Evolutionary conservation across 2,888 invertebrate genomes (phyloP).

Genomic region (Drosophila longiperda): DNA sequence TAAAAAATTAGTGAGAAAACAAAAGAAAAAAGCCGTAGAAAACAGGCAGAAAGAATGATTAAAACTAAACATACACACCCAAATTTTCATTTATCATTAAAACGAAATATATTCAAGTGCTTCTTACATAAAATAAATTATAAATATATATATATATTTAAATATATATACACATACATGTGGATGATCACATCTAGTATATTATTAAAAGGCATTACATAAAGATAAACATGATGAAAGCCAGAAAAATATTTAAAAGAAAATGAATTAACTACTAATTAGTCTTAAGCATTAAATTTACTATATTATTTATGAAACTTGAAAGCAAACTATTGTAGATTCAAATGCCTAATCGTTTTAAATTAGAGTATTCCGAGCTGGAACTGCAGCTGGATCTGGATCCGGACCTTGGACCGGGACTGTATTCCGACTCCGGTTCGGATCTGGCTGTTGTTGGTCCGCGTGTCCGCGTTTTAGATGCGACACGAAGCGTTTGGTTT

Average conservation of each 20-base stretch:
- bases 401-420: not conserved
- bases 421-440: not conserved
- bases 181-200: conserved; percentile 68
- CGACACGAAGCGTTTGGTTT: conserved; percentile 64
- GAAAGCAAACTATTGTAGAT: conserved; percentile 60
- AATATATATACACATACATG: conserved; percentile 54
- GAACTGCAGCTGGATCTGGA: conserved; percentile 1
- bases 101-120: conserved; percentile 85
- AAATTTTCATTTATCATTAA: conserved; percentile 82
- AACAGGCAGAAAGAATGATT: not conserved
- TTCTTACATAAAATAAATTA: conserved; percentile 83
- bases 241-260: conserved; percentile 1
- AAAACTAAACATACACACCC: conserved; percentile 52
- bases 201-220: conserved; percentile 60
- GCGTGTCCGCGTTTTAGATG: conserved; percentile 27
- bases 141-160: conserved; percentile 58
- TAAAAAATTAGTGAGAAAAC: conserved; percentile 54
- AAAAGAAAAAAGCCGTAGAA: conserved; percentile 8
- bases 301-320: conserved; percentile 61
- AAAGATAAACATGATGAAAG: conserved; percentile 27
- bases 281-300: conserved; percentile 69
- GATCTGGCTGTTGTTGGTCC: conserved; percentile 19
- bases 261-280: conserved; percentile 65
- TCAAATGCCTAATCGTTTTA: conserved; percentile 61
- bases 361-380: conserved; percentile 34